Base-by-base conservation (phyloP, 2,113 vertebrate genomes). In the Gobio gobio region DNA sequence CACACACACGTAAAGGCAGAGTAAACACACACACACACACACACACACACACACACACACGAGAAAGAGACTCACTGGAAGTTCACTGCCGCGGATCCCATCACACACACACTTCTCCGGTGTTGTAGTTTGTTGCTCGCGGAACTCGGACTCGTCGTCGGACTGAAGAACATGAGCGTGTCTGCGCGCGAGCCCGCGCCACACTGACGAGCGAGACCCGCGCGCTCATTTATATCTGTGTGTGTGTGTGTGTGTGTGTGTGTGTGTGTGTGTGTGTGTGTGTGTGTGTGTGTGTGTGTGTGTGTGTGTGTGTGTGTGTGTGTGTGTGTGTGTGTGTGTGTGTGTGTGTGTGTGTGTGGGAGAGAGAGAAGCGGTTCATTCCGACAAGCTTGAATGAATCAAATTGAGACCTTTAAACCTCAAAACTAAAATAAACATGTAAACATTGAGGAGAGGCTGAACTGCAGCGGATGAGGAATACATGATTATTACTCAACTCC, bases 151-250 rank as follows among this genome's bases (percentile, higher is more conserved):
- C n/a, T n/a, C 18, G 12, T 12, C 7, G 36, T 72, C 66, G 33
- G 40, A n/a, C 43, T 73, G 24, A 33, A 22, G 49, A 56, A 14
- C 24, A 56, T 49, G 26, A 76, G 68, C 33, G 29, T 72, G 66
- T 45, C 68, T 43, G 68, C 68, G 68, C 68, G 68, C 36, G 18
- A 72, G 20, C 36, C 36, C 36, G 68, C 18, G 68, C 68, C 68
- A 72, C 68, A 72, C 68, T 72, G 68, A 72, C 68, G 40, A n/a
- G 16, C 12, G 8, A 29, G 45, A 9, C n/a, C 6, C n/a, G 73
- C 45, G 73, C 47, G 73, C 47, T 16, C 73, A 26, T 26, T 75
- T 75, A 75, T 75, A 75, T 49, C 73, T 79, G 4, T 43, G 8
- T 56, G 24, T 59, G 24, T 40, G 18, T 2, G 29, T 10, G 51